Evolutionary conservation across 2,797 vertebrate genomes (phyloP).

Genomic region (Tokudaia tokunoshimensis): DNA sequence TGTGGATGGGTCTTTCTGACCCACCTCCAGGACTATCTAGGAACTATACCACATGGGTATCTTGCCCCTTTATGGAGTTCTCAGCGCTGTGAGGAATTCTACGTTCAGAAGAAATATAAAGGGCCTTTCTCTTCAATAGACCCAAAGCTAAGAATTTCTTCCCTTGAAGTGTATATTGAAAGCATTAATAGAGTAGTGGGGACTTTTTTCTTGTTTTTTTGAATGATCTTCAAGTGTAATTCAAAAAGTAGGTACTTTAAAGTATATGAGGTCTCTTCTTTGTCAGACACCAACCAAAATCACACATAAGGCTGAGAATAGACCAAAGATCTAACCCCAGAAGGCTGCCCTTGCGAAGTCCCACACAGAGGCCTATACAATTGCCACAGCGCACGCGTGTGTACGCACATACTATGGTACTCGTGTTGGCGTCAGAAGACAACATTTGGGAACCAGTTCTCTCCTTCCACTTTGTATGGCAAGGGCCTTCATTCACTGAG

Average conservation of each 20-base stretch:
- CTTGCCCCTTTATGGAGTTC: conserved; percentile 5
- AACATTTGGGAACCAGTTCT: too few relatives aligned
- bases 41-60: neutral
- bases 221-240: conserved; percentile 55
- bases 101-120: conserved; percentile 58
- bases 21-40: neutral
- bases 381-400: neutral
- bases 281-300: conserved; percentile 52
- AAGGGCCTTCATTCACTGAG: neutral
- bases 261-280: conserved; percentile 20
- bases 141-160: conserved; percentile 55
- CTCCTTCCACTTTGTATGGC: too few relatives aligned
- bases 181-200: conserved; percentile 1
- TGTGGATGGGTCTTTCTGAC: neutral
- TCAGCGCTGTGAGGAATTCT: conserved; percentile 40
- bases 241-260: conserved; percentile 60
- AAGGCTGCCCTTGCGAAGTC: neutral
- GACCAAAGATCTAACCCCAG: conserved; percentile 2
- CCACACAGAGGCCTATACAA: neutral
- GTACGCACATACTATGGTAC: neutral
- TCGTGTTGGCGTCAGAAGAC: neutral
- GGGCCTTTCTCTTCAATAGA: conserved; percentile 57
- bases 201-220: conserved; percentile 35
- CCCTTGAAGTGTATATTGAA: conserved; percentile 58
- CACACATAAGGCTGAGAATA: neutral